Evolutionary conservation across 2,888 invertebrate genomes (phyloP), one percentile per base, ranked within the genome.

Genomic region (Drosophila subsilvestris): DNA sequence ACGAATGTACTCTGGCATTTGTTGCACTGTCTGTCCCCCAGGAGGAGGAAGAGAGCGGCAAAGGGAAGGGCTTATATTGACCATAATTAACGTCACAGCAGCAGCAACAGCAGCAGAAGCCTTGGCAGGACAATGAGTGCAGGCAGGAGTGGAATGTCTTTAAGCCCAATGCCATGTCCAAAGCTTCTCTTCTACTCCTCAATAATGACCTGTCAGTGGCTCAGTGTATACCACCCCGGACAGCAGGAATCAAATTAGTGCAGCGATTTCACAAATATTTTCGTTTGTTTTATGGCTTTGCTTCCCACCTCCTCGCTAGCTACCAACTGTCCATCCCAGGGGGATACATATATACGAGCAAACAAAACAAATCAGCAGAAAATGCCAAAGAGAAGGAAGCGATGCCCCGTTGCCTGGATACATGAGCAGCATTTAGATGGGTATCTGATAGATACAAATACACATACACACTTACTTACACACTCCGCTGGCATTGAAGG

Each of bases 301-400:
- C 78, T 54, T 42, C 57, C 78, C 47, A 50, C 22, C 22, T 22
- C 22, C 22, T 0, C 22, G n/a, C 53, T 27, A 25, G n/a, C 53
- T 27, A 25, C 29, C 69, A 44, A 62, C 9, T 37, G 37, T n/a
- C 7, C 37, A 67, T 29, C 63, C 50, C 55, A 10, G 20, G 70
- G 75, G 49, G 58, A 66, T 37, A 37, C 1, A 63, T 53, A 57
- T 1, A 63, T 53, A 57, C 17, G 42, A 27, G 37, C 45, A 63
- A 54, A 71, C 86, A 83, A 73, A 82, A 79, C 74, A 84, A 75
- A 65, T 84, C 82, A 83, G 82, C 87, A 86, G 44, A 83, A 84
- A 84, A 59, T 48, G 57, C 72, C 53, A 57, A 20, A 10, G 20
- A 68, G 5, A 42, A 37, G 22, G 20, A 53, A n/a, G 22, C n/a